Evolutionary conservation across 2,797 vertebrate species (phyloP).

Genomic region (Sebastes vulpes): DNA sequence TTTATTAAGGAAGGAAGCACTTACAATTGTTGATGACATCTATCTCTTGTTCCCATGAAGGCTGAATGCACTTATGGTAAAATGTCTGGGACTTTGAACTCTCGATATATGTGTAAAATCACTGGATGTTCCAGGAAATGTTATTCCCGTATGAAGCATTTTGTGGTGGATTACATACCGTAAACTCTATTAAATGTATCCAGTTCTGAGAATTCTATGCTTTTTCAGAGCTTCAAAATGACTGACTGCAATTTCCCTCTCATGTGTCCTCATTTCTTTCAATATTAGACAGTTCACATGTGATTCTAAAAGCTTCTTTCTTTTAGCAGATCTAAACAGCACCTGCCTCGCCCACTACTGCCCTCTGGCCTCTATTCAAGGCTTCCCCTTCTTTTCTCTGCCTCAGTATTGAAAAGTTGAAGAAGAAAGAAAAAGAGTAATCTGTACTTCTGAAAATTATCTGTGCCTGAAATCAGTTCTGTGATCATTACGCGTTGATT

Average conservation of each 20-base stretch:
- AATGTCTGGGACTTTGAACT: background rate
- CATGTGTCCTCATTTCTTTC: background rate
- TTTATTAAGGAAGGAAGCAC: background rate
- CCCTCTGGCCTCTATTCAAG: background rate
- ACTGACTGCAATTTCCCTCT: background rate
- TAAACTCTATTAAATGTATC: background rate
- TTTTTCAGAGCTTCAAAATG: background rate
- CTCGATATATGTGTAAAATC: background rate
- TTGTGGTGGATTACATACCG: background rate
- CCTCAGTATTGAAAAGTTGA: background rate
- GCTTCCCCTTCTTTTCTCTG: background rate
- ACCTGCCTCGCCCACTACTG: background rate
- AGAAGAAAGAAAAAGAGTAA: background rate
- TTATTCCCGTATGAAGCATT: background rate
- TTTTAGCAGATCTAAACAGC: background rate
- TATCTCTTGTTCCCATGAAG: background rate
- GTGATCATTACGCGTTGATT: background rate
- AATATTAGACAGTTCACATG: background rate
- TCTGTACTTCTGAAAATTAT: background rate
- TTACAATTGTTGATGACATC: background rate
- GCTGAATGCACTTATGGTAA: background rate
- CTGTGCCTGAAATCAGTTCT: background rate
- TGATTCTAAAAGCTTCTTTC: background rate
- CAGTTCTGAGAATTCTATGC: background rate
- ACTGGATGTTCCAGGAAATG: background rate